Conservation (phyloP, 2,113 vertebrate species). For the Myocastor coypus region DNA sequence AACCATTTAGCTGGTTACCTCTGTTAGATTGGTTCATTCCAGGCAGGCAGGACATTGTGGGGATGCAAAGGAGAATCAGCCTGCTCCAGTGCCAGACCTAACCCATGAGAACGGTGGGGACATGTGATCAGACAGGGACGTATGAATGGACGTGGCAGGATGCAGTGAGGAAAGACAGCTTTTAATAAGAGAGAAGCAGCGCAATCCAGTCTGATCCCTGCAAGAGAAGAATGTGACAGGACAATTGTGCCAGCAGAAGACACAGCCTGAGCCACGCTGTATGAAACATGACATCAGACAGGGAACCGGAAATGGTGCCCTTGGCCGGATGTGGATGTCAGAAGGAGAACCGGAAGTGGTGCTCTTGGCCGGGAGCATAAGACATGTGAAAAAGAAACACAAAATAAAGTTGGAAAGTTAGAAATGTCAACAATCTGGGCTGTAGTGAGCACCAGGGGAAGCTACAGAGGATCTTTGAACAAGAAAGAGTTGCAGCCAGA, state of each 20-base stretch:
- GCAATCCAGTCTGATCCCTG: not conserved
- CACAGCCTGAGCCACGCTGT: not conserved
- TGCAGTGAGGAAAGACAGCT: not conserved
- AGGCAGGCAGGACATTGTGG: rapidly evolving
- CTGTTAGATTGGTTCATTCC: not conserved
- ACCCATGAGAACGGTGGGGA: not conserved
- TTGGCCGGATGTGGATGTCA: not conserved
- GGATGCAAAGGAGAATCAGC: not conserved
- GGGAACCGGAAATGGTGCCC: not conserved
- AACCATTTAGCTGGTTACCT: not conserved
- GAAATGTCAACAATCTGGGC: not conserved
- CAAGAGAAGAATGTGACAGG: not conserved
- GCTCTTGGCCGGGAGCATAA: not conserved
- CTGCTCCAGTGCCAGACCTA: not conserved
- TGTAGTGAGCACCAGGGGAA: not conserved
- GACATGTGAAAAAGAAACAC: not conserved
- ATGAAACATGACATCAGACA: not conserved
- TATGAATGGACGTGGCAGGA: not conserved
- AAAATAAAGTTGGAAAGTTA: not conserved
- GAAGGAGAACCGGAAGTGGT: not conserved
- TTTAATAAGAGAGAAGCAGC: not conserved
- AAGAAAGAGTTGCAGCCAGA: not conserved
- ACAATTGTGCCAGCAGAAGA: not conserved
- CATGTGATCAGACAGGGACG: not conserved
- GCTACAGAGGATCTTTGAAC: not conserved